phyloP scores from a whole-genome alignment of 2,888 invertebrate genomes.

The Thalpophila matura region DNA sequence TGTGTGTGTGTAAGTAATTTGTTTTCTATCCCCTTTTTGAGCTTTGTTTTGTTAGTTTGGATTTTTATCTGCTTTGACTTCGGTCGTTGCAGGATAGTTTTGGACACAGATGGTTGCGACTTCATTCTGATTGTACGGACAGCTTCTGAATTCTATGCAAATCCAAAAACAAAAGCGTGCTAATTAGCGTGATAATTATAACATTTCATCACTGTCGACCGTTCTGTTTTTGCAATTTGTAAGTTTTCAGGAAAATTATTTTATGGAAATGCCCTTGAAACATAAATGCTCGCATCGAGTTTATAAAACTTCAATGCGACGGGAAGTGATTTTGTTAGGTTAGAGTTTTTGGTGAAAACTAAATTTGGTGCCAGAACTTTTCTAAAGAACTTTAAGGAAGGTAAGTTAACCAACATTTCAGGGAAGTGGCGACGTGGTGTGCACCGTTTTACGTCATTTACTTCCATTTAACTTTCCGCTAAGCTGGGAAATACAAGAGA shows the following conservation, averaged over 20 bases:
- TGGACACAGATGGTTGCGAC: background rate
- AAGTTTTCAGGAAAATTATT: too few relatives aligned
- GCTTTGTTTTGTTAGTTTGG: constrained; percentile 29
- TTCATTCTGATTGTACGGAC: too few relatives aligned
- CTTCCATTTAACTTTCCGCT: constrained; percentile 26
- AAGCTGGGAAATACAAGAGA: constrained; percentile 18
- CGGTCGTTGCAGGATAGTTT: background rate
- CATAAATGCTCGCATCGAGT: background rate
- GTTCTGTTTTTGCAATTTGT: too few relatives aligned
- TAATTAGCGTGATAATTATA: too few relatives aligned
- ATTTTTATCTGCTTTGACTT: background rate
- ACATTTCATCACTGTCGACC: too few relatives aligned
- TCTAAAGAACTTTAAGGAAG: constrained; percentile 34
- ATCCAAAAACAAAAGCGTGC: background rate
- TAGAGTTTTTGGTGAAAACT: constrained; percentile 23
- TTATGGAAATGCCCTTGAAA: too few relatives aligned
- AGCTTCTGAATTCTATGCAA: background rate
- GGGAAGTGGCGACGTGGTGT: constrained; percentile 26
- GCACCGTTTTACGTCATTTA: constrained; percentile 36
- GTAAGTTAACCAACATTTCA: constrained; percentile 38
- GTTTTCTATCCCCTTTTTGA: constrained; percentile 32
- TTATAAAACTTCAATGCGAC: background rate
- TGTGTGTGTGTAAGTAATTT: constrained; percentile 36
- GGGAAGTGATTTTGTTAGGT: background rate
- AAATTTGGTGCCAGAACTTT: constrained; percentile 42